These are phyloP conservation scores for Arctocebus calabarensis DNA, from an alignment of 2,797 vertebrate species.

Conservation along the genomic window DNA sequence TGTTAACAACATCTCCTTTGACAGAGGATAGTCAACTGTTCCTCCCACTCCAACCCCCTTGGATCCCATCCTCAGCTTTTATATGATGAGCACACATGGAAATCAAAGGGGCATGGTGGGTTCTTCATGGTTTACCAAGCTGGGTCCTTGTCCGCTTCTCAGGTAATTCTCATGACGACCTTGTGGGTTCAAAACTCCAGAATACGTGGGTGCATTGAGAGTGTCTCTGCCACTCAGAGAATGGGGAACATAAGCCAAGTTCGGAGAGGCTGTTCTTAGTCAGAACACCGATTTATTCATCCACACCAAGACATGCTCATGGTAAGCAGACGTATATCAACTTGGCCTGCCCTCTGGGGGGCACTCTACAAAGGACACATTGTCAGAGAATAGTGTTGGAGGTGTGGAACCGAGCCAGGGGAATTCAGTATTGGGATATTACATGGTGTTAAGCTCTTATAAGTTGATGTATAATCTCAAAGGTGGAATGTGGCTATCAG, in stretches of 20 bases:
- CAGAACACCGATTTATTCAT: neutral
- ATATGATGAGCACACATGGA: neutral
- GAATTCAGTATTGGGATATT: neutral
- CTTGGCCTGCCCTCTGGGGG: neutral
- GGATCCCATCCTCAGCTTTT: neutral
- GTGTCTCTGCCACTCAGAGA: neutral
- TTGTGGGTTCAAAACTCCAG: neutral
- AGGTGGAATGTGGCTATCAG: neutral
- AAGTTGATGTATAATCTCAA: neutral
- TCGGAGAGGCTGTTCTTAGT: neutral
- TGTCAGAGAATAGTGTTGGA: neutral
- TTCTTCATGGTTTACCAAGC: neutral
- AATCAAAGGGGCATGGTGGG: neutral
- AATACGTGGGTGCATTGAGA: neutral
- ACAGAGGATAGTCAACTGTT: neutral
- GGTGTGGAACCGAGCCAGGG: neutral
- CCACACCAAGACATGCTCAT: neutral
- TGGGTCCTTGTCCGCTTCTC: neutral
- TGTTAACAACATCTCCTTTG: neutral
- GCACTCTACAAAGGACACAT: neutral
- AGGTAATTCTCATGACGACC: neutral
- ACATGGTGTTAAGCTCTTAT: neutral
- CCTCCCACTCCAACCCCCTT: neutral
- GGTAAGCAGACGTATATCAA: neutral
- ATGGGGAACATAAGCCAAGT: neutral